These are phyloP conservation scores for Cecidostiba fungosa DNA, from an alignment of 2,888 invertebrate species.

Conservation along the genomic window DNA sequence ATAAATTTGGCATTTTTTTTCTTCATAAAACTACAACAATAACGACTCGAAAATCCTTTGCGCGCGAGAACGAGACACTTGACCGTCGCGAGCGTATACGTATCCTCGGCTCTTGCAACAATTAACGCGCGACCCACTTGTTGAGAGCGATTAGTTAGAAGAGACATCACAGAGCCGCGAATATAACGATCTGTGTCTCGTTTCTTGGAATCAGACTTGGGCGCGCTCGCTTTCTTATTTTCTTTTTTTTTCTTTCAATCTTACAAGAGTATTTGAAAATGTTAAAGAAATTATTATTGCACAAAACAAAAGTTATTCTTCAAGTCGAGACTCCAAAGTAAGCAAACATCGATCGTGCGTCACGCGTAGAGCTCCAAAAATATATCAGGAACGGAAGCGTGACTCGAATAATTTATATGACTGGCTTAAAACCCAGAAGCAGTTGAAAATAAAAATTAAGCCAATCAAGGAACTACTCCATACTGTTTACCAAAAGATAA, in stretches of 20 bases:
- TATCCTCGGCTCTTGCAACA: slow-evolving; percentile 33
- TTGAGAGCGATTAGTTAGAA: slow-evolving; percentile 25
- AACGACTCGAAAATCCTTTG: not conserved
- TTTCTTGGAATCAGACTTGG: not conserved
- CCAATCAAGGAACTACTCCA: no score
- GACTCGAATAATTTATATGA: no score
- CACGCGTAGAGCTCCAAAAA: no score
- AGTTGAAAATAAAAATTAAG: no score
- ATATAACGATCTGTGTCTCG: not conserved
- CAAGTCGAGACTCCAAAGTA: not conserved
- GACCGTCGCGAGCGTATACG: not conserved
- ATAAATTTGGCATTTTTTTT: not conserved
- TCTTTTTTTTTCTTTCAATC: not conserved
- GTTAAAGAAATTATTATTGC: no score
- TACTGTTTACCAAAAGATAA: no score
- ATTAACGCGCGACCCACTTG: slow-evolving; percentile 62
- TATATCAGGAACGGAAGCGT: no score
- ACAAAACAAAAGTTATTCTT: not conserved
- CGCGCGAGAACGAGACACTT: not conserved
- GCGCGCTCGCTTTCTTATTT: not conserved
- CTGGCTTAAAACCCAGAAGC: no score
- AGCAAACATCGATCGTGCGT: not conserved
- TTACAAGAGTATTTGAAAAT: no score
- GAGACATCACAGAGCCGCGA: not conserved
- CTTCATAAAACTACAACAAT: not conserved